Evolutionary conservation across 2,888 invertebrate genomes (phyloP).

Genomic region (Trissolcus brochymenae): DNA sequence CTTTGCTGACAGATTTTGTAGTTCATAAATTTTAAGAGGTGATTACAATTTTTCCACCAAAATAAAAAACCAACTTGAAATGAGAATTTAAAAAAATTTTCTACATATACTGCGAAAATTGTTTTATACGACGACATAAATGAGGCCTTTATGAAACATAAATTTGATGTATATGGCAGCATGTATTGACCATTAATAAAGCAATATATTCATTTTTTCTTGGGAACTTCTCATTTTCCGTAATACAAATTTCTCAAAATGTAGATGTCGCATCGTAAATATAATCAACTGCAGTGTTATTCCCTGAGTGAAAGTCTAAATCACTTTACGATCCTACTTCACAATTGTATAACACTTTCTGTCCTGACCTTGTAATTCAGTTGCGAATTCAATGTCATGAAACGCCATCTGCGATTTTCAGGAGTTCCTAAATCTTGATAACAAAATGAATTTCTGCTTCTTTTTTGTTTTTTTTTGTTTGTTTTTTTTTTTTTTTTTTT

Average conservation of each 20-base stretch:
- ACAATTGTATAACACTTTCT: constrained; percentile 51
- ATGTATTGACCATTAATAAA: no score
- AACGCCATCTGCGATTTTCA: neutral
- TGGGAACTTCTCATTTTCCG: constrained; percentile 16
- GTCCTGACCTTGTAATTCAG: constrained; percentile 43
- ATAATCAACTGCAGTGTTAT: constrained; percentile 34
- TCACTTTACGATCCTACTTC: constrained; percentile 51
- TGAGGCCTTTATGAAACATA: no score
- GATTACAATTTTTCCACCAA: neutral
- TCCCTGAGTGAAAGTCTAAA: constrained; percentile 46
- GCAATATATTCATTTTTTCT: no score
- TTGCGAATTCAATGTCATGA: constrained; percentile 36
- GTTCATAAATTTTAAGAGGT: neutral
- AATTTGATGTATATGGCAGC: neutral
- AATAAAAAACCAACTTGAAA: no score
- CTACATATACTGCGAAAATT: no score
- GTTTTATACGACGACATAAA: no score
- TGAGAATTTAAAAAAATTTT: no score
- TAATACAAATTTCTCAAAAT: constrained; percentile 28
- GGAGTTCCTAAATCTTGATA: neutral
- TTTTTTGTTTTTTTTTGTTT: no score
- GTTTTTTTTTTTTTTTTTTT: no score
- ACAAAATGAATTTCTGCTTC: no score
- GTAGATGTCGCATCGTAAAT: constrained; percentile 39
- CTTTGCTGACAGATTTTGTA: no score